Base-by-base conservation (phyloP, 2,888 invertebrate genomes). In the Heliconius ethilla region DNA sequence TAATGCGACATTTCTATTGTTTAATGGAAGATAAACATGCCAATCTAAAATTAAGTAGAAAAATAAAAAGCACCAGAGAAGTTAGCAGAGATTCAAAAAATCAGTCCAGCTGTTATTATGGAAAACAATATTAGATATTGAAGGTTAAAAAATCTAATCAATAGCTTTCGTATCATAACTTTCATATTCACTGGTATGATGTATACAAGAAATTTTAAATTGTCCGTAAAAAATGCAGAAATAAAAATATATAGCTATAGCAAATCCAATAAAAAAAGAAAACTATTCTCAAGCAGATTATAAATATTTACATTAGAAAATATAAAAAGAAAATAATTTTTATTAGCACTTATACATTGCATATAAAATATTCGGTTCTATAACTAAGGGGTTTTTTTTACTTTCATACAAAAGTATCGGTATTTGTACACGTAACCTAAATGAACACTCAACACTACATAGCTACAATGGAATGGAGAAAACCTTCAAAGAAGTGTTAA, bases 381-480 rank as follows among this genome's bases (percentile, higher is more conserved):
- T 10, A 25, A 15, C 37, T 72, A 62, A 37, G 22, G 22, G 18
- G 2, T 9, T 15, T 33, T 33, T 27, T 33, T 63, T 11, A 33
- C 62, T 63, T 59, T 33, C 15, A 51, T 63, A 63, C 45, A 27
- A 33, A 22, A 62, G 63, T 45, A 18, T 63, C n/a, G 63, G 37
- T 66, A 59, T 67, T 73, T 59, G 67, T 77, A 73, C 73, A 72
- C 18, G 67, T 77, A 74, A 77, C 40, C 73, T 73, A 72, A 59
- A 59, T 77, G 77, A 76, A 76, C 73, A 67, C 76, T 76, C 75
- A 55, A 62, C n/a, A 85, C 75, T 82, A 84, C 82, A 83, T 85
- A 78, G 83, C 85, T 87, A 87, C 79, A 78, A 67, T 88, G 89
- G 89, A 89, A 89, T 89, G 90, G 84, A 87, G 37, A 76, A 79